A percentile compares a stretch with the other conserved stretches of the same genome.
Evolutionary conservation across 1,140 invertebrate species (phyloP).

Genomic region (Drosophila persimilis): DNA sequence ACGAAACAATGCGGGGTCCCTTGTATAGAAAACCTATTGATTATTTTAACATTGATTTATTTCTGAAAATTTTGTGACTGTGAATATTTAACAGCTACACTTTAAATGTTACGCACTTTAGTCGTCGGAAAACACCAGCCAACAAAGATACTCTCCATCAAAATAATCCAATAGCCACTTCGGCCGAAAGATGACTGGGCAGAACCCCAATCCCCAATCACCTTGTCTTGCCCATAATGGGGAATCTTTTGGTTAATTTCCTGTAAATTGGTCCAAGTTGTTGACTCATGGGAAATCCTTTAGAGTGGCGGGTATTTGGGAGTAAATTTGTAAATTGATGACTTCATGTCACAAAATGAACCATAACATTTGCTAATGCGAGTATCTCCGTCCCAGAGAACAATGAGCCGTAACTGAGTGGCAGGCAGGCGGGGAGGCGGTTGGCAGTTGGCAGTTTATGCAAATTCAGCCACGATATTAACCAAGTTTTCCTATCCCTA

Average conservation of each 20-base stretch:
- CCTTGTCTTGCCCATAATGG: conserved; percentile 40
- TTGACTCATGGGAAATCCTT: conserved; percentile 46
- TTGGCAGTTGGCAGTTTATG: conserved; percentile 23
- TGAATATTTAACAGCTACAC: too few species aligned
- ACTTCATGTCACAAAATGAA: conserved; percentile 37
- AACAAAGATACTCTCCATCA: neutral
- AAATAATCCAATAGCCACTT: conserved; percentile 8
- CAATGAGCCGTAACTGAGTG: conserved; percentile 47
- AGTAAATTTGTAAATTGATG: conserved; percentile 52
- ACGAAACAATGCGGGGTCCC: too few species aligned
- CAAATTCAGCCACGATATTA: conserved; percentile 84
- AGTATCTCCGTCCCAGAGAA: conserved; percentile 12
- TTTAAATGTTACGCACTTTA: neutral
- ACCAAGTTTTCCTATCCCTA: conserved; percentile 34
- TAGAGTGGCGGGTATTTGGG: conserved; percentile 20
- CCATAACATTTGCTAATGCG: conserved; percentile 18
- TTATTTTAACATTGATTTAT: neutral
- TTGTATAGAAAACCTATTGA: neutral
- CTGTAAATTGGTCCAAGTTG: conserved; percentile 49
- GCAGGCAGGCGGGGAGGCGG: neutral
- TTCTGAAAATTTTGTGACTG: neutral
- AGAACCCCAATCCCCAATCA: conserved; percentile 16
- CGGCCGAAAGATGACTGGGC: conserved; percentile 22
- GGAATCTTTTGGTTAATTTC: conserved; percentile 55
- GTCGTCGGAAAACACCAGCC: conserved; percentile 3